Base-by-base conservation (phyloP, 1,140 invertebrate species). In the Drosophila persimilis region DNA sequence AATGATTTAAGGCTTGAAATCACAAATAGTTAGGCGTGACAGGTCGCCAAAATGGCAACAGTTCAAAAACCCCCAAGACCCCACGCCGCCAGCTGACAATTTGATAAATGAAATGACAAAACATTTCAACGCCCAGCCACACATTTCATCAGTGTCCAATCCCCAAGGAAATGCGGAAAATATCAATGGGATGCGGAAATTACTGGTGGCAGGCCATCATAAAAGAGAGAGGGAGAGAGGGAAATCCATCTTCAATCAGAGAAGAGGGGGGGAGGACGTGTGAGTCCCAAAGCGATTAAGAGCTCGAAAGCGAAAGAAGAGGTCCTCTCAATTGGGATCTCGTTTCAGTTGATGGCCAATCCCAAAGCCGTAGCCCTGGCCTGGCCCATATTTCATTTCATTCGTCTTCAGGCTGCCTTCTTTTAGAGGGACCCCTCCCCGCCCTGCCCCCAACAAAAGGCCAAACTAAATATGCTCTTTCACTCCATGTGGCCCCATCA, bases 41-140 rank as follows among this genome's bases (percentile, higher is more conserved):
- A 61, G 72, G 72, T 73, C 71, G 31, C 26, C 35, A 44, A 60
- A 52, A 57, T 62, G 50, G 17, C 51, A 54, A 52, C 35, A 39
- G 60, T 50, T 24, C 65, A 57, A 61, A 41, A 53, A 13, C 29
- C 22, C 54, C 3, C 11, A 5, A 13, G 35, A 39, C 11, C 11
- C 35, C 35, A 24, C 24, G 24, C 11, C 26, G 52, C 48, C 51
- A 48, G 43, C 13, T 39, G 53, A 74, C 69, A 59, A 65, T 79
- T 78, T 88, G 83, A 88, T 79, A 83, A 86, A 86, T 81, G 74
- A 73, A 72, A 86, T 64, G 62, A 74, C 65, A 75, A 80, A 79
- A 67, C 53, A 35, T 79, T 74, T 74, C 29, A 47, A 46, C 75
- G 52, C 61, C 70, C 57, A 77, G 35, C 35, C 55, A 61, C 35